Percentiles rank a stretch among this genome's conserved stretches.
These are phyloP conservation scores for Temnothorax rugatulus DNA, from an alignment of 2,888 invertebrate species.

Conservation along the genomic window DNA sequence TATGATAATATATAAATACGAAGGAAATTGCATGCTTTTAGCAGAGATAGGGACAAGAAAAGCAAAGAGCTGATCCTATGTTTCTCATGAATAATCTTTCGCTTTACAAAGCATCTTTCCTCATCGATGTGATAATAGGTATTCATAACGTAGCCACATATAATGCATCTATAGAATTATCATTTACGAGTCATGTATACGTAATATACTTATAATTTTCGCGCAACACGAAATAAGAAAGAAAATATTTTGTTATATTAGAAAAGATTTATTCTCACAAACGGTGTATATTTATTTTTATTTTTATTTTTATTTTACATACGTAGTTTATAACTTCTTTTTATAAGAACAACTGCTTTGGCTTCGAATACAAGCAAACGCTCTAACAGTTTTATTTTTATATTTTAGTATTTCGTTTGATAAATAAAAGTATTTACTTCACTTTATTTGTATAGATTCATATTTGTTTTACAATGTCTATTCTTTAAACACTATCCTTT, in stretches of 20 bases:
- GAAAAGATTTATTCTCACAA: not conserved
- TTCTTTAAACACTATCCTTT: not conserved
- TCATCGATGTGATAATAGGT: constrained; percentile 38
- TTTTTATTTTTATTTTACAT: not conserved
- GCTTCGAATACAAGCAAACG: not conserved
- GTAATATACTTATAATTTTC: constrained; percentile 21
- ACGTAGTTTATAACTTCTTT: not conserved
- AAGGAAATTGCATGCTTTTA: constrained; percentile 16
- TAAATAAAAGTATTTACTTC: constrained; percentile 11
- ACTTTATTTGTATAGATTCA: not conserved
- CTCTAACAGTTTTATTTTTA: constrained; percentile 9
- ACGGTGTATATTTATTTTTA: not conserved
- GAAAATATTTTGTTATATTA: not conserved
- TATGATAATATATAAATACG: not conserved
- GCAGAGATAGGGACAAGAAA: not conserved
- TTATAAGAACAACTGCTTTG: not conserved
- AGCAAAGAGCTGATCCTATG: constrained; percentile 33
- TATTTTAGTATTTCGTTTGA: not conserved
- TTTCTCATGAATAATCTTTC: constrained; percentile 52
- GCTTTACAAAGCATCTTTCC: constrained; percentile 29
- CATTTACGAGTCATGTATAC: constrained; percentile 15
- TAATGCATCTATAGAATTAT: not conserved
- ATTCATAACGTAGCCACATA: constrained; percentile 23
- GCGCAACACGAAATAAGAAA: not conserved
- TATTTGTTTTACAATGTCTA: not conserved